These are phyloP conservation scores for Pan troglodytes DNA, from an alignment of 2,113 vertebrate species.

Conservation along the genomic window NHGRI_mPanTro3-v2.1_pri NC_072414.2:30018501-30019000, in stretches of 20 bases:
- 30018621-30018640: slow-evolving; percentile 81
- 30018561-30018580: slow-evolving; percentile 80
- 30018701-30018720: slow-evolving; percentile 78
- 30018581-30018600: slow-evolving; percentile 79
- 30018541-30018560: slow-evolving; percentile 75
- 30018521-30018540: slow-evolving; percentile 77
- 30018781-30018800: slow-evolving; percentile 80
- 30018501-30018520: slow-evolving; percentile 73
- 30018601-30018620: slow-evolving; percentile 82
- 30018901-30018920: slow-evolving; percentile 71
- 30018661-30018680: slow-evolving; percentile 68
- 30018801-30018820: slow-evolving; percentile 81
- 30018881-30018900: slow-evolving; percentile 80
- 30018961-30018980: slow-evolving; percentile 66
- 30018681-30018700: slow-evolving; percentile 66
- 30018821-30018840: slow-evolving; percentile 74
- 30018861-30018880: slow-evolving; percentile 69
- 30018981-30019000: slow-evolving; percentile 50
- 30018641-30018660: slow-evolving; percentile 68
- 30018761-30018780: slow-evolving; percentile 82
- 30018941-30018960: slow-evolving; percentile 72
- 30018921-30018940: slow-evolving; percentile 76
- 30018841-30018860: slow-evolving; percentile 46
- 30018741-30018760: slow-evolving; percentile 80
- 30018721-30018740: slow-evolving; percentile 82